These are phyloP conservation scores for Pseudopipra pipra DNA, from an alignment of 2,113 vertebrate species.

Conservation along the genomic window DNA sequence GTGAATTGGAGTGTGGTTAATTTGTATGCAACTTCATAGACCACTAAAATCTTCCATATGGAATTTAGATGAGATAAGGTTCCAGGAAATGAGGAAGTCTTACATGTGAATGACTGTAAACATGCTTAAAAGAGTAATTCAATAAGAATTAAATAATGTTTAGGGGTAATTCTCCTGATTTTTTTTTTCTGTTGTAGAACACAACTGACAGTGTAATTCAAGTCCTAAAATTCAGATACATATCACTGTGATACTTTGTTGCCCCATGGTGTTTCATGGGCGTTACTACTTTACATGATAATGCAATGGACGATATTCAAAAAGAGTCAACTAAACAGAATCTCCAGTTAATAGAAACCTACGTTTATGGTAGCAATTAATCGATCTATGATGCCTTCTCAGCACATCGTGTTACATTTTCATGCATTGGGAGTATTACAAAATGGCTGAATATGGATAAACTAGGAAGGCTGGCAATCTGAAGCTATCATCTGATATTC, in stretches of 20 bases:
- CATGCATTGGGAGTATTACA: neutral
- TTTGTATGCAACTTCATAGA: neutral
- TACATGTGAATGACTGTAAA: slow-evolving; percentile 24
- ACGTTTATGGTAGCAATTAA: neutral
- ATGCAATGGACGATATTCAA: neutral
- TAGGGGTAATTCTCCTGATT: neutral
- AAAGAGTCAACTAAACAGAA: neutral
- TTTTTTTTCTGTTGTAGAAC: neutral
- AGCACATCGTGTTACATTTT: accelerated
- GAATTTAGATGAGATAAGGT: slow-evolving; percentile 39
- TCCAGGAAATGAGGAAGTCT: slow-evolving; percentile 13
- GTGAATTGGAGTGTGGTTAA: neutral
- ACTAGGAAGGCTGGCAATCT: neutral
- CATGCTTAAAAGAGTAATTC: neutral
- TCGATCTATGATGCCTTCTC: neutral
- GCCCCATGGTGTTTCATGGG: neutral
- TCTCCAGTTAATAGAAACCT: neutral
- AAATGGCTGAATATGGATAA: neutral
- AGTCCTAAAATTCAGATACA: neutral
- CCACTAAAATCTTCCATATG: slow-evolving; percentile 1
- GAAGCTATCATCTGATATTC: neutral
- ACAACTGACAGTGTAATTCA: neutral
- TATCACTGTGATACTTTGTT: neutral
- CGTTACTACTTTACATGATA: neutral
- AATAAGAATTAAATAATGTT: neutral